These are phyloP conservation scores for Pipistrellus nathusii DNA, from an alignment of 2,797 vertebrate genomes.

Conservation along the genomic window DNA sequence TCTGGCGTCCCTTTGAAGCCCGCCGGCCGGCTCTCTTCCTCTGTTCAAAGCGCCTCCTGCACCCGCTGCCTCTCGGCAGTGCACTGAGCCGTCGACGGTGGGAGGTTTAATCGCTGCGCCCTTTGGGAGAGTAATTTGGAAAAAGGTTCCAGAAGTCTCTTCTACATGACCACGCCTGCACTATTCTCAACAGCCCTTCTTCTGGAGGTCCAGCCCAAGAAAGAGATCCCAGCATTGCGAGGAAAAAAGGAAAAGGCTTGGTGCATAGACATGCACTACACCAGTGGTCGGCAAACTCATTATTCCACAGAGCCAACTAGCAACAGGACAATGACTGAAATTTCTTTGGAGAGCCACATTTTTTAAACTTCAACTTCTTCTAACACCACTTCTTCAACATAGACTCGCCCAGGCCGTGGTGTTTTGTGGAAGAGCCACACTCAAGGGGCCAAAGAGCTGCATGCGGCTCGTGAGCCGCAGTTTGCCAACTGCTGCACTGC, in stretches of 20 bases:
- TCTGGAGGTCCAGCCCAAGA: conserved; percentile 6
- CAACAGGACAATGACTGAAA: too few species aligned
- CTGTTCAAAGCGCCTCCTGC: conserved; percentile 27
- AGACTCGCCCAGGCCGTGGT: too few species aligned
- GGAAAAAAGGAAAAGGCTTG: background rate
- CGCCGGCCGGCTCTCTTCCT: background rate
- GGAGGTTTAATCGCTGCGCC: background rate
- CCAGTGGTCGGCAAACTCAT: too few species aligned
- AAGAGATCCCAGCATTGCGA: conserved; percentile 18
- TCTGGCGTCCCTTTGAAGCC: conserved; percentile 51
- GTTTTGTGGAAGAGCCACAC: too few species aligned
- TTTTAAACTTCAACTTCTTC: too few species aligned
- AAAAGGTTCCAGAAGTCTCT: background rate
- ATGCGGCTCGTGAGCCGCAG: too few species aligned
- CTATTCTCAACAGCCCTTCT: background rate
- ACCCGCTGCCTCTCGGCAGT: background rate
- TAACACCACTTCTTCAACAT: too few species aligned
- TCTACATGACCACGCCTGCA: background rate
- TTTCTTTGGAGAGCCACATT: too few species aligned
- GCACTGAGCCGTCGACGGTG: background rate
- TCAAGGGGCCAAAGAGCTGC: too few species aligned
- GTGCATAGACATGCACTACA: background rate
- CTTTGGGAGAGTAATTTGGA: conserved; percentile 28
- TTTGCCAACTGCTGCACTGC: background rate
- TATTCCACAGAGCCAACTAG: too few species aligned